Evolutionary conservation across 2,797 vertebrate genomes (phyloP).

Genomic region (Sebastiscus albofasciatus): DNA sequence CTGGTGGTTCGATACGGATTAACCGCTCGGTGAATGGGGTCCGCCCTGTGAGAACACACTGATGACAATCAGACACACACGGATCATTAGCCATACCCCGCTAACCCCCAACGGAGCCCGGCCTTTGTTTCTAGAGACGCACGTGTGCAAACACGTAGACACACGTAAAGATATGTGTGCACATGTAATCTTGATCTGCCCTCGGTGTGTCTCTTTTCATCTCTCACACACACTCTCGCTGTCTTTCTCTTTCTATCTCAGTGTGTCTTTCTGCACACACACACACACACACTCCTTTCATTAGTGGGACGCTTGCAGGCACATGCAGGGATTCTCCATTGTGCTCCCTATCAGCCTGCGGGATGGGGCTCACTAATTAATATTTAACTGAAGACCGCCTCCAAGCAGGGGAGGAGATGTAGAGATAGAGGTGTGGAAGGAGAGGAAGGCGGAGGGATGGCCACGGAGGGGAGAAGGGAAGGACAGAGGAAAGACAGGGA

Average conservation of each 20-base stretch:
- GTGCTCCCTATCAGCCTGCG: conserved; percentile 76
- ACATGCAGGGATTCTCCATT: conserved; percentile 76
- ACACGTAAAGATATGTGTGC: conserved; percentile 48
- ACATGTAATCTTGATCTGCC: conserved; percentile 55
- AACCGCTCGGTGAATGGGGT: conserved; percentile 50
- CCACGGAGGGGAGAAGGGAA: conserved; percentile 31
- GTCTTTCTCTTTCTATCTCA: not conserved
- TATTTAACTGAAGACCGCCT: conserved; percentile 81
- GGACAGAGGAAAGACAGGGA: conserved; percentile 28
- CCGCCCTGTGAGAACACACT: conserved; percentile 55
- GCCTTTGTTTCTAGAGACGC: conserved; percentile 65
- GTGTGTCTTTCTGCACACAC: conserved; percentile 22
- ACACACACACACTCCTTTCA: conserved; percentile 54
- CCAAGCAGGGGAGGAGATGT: conserved; percentile 65
- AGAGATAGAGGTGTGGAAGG: conserved; percentile 47
- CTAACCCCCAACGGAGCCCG: conserved; percentile 33
- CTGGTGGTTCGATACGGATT: conserved; percentile 69
- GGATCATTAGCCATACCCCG: conserved; percentile 61
- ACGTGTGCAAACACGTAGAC: conserved; percentile 34
- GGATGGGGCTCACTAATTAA: conserved; percentile 83
- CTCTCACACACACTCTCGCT: conserved; percentile 14
- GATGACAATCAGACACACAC: conserved; percentile 62
- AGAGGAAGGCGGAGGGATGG: conserved; percentile 27
- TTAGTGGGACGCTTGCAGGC: conserved; percentile 72
- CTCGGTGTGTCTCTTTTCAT: conserved; percentile 44